Evolutionary conservation across 1,140 invertebrate species (phyloP).

Genomic region (Argopecten irradians): DNA sequence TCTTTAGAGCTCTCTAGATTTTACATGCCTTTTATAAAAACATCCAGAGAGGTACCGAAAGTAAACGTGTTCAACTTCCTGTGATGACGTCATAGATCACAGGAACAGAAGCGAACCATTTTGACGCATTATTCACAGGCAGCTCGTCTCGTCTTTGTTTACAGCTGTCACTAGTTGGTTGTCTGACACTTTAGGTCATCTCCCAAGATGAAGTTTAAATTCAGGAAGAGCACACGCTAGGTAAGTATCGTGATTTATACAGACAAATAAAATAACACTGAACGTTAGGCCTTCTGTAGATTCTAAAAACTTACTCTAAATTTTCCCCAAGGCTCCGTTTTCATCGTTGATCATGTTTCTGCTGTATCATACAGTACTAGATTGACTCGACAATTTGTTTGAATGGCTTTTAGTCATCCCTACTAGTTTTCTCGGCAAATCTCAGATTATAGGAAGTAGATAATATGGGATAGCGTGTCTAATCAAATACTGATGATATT

Average conservation of each 20-base stretch:
- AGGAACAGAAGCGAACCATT: slow-evolving; percentile 7
- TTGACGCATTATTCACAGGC: background rate
- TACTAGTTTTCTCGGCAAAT: too few relatives aligned
- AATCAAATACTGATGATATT: background rate
- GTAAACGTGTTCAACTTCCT: background rate
- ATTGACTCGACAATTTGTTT: too few relatives aligned
- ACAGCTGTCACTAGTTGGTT: slow-evolving; percentile 11
- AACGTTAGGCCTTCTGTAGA: too few relatives aligned
- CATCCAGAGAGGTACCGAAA: background rate
- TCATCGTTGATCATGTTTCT: too few relatives aligned
- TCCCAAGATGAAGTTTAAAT: slow-evolving; percentile 72
- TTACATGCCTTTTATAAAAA: background rate
- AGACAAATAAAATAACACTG: background rate
- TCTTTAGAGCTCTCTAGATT: background rate
- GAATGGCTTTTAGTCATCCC: too few relatives aligned
- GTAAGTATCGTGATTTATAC: slow-evolving; percentile 52
- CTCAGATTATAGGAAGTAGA: too few relatives aligned
- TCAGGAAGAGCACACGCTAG: slow-evolving; percentile 71
- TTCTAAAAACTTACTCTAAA: background rate
- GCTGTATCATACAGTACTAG: too few relatives aligned
- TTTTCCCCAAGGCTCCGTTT: too few relatives aligned
- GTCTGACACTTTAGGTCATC: background rate
- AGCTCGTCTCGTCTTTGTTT: slow-evolving; percentile 40
- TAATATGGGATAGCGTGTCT: background rate
- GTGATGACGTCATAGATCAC: slow-evolving; percentile 6